These are phyloP conservation scores for Arion vulgaris DNA, from an alignment of 1,140 invertebrate species.

Conservation along the genomic window DNA sequence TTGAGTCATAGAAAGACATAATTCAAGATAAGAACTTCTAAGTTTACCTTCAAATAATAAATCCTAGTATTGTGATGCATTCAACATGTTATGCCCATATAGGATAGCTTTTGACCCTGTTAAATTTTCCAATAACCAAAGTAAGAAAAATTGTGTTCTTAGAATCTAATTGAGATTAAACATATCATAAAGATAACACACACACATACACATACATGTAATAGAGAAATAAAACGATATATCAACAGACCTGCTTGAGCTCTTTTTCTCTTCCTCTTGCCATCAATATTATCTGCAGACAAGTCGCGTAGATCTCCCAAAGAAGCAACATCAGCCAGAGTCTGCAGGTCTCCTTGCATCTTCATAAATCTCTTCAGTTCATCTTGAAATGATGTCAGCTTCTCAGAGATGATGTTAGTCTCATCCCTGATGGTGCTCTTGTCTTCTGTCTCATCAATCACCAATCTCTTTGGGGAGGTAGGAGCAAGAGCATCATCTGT, in stretches of 20 bases:
- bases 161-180: too few species aligned
- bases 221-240: background rate
- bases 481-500: background rate
- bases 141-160: too few species aligned
- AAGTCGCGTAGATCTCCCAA: slow-evolving; percentile 40
- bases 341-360: slow-evolving; percentile 56
- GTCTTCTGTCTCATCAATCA: slow-evolving; percentile 48
- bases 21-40: too few species aligned
- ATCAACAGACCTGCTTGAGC: slow-evolving; percentile 28
- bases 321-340: slow-evolving; percentile 58
- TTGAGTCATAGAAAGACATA: too few species aligned
- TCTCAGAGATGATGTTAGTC: background rate
- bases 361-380: slow-evolving; percentile 23
- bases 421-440: background rate
- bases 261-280: slow-evolving; percentile 40
- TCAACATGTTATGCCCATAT: too few species aligned
- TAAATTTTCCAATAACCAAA: too few species aligned
- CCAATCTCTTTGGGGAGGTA: slow-evolving; percentile 33
- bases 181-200: too few species aligned
- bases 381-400: slow-evolving; percentile 36
- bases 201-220: too few species aligned
- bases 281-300: slow-evolving; percentile 44
- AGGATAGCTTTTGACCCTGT: too few species aligned
- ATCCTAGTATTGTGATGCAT: too few species aligned
- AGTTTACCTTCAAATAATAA: too few species aligned